These are phyloP conservation scores for Isichthys henryi DNA, from an alignment of 2,113 vertebrate species.

Conservation along the genomic window DNA sequence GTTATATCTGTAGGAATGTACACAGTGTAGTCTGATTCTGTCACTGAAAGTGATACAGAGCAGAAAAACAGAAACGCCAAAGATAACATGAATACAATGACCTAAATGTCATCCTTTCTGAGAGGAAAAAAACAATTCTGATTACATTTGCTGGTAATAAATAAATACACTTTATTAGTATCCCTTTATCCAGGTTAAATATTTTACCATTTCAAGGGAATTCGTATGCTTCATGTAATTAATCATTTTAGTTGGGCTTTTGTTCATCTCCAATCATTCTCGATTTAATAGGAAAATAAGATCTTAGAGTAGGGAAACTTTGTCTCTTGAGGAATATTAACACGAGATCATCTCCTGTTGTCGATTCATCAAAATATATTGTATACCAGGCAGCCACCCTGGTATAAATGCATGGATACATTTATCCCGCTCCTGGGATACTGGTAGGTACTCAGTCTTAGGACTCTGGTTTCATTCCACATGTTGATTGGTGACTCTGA, in stretches of 20 bases:
- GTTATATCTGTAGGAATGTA: neutral
- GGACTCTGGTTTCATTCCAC: neutral
- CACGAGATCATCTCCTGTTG: neutral
- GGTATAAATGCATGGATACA: neutral
- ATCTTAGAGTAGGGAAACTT: neutral
- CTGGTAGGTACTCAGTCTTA: neutral
- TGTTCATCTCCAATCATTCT: neutral
- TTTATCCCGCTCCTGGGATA: neutral
- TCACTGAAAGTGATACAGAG: neutral
- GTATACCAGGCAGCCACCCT: neutral
- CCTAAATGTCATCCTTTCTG: neutral
- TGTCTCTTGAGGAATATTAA: neutral
- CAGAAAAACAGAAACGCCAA: neutral
- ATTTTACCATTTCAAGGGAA: neutral
- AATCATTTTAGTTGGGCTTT: neutral
- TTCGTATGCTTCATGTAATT: neutral
- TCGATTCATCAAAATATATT: neutral
- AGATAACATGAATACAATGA: neutral
- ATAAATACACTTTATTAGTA: neutral
- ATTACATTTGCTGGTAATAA: neutral
- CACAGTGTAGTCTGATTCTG: neutral
- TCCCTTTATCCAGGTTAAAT: neutral
- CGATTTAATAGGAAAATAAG: neutral
- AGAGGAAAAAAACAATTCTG: neutral
- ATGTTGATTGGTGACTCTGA: neutral